A percentile compares a stretch with the other conserved stretches of the same genome.
These are phyloP conservation scores for Hormiphora californensis DNA, from an alignment of 37 sponge, comb jelly and placozoan species.

Conservation along the genomic window DNA sequence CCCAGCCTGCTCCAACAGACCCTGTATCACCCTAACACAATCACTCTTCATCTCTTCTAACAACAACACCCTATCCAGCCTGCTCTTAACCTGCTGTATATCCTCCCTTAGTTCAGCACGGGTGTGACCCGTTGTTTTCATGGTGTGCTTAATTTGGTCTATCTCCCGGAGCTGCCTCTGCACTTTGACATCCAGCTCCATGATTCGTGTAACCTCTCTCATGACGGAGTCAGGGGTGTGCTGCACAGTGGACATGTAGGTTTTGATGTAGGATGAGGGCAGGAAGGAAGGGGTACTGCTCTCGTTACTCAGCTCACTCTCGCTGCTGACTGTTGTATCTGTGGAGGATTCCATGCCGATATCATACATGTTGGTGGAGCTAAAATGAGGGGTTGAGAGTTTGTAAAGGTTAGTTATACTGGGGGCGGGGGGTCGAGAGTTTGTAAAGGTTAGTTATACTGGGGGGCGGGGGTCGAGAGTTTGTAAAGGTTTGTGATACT, in stretches of 20 bases:
- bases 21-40: background rate
- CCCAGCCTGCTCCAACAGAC: background rate
- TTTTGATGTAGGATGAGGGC: background rate
- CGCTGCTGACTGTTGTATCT: no score
- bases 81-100: conserved; percentile 36
- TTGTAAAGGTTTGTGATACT: no score
- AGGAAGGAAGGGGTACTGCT: no score
- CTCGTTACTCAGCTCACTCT: no score
- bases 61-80: background rate
- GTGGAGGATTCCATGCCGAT: no score
- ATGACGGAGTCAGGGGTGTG: background rate
- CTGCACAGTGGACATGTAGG: background rate
- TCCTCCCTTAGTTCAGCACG: conserved; percentile 24
- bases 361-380: no score
- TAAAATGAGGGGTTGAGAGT: no score
- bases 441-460: no score
- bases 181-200: conserved; percentile 42
- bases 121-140: conserved; percentile 23
- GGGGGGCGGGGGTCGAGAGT: no score
- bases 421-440: no score
- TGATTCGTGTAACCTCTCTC: conserved; percentile 6
- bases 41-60: conserved; percentile 41
- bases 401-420: no score
- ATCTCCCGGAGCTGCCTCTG: conserved; percentile 35
- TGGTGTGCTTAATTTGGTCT: conserved; percentile 31